Evolutionary conservation across 2,888 invertebrate species (phyloP).

Genomic region (Drosophila pegasa): DNA sequence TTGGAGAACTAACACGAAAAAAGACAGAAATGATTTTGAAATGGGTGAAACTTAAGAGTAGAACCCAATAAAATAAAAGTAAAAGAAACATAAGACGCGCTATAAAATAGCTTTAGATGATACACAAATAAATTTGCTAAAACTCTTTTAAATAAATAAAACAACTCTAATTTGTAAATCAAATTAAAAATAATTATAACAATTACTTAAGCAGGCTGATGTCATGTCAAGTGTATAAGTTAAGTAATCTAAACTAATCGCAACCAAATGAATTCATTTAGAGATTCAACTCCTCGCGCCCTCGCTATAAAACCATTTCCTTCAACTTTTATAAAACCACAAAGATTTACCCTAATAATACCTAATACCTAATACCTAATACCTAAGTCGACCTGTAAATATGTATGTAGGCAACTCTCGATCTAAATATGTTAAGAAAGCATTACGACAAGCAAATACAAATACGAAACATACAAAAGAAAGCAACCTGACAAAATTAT

Average conservation of each 20-base stretch:
- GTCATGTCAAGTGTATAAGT: constrained; percentile 49
- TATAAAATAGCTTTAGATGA: constrained; percentile 68
- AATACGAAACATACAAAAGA: constrained; percentile 63
- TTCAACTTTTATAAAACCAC: constrained; percentile 33
- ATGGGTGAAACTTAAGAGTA: constrained; percentile 33
- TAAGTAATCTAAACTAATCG: constrained; percentile 35
- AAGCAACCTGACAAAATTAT: constrained; percentile 72
- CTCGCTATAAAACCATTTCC: constrained; percentile 42
- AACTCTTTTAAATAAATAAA: constrained; percentile 22
- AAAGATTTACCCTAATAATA: constrained; percentile 2
- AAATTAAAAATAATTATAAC: constrained; percentile 3
- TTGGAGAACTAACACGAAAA: constrained; percentile 18
- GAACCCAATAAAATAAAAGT: constrained; percentile 6
- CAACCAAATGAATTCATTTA: constrained; percentile 15
- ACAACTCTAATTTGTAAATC: constrained; percentile 12
- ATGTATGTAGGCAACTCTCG: constrained; percentile 50
- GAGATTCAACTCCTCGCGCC: constrained; percentile 43
- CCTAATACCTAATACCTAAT: constrained; percentile 2
- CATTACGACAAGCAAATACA: constrained; percentile 53
- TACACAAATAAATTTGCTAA: constrained; percentile 49
- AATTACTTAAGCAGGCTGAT: constrained; percentile 32
- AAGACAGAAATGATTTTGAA: constrained; percentile 43
- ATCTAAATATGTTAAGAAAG: constrained; percentile 30
- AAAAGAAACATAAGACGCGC: constrained; percentile 53
- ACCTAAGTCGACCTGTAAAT: constrained; percentile 55